Conservation (phyloP, 1,140 invertebrate species). For the Zelostemma sp. region DNA sequence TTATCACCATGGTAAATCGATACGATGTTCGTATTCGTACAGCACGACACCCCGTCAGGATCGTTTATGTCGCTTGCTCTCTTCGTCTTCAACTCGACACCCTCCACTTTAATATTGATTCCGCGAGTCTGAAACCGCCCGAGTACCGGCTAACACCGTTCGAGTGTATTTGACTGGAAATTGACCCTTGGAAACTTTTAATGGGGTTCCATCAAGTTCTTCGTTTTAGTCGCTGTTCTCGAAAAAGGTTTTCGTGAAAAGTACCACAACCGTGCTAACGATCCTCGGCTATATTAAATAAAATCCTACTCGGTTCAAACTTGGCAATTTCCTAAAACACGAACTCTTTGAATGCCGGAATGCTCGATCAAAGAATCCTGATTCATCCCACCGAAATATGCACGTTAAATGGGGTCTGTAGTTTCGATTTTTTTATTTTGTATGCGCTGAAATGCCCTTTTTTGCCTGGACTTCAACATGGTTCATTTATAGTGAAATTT, state of each 20-base stretch:
- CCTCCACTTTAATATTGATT: conserved; percentile 56
- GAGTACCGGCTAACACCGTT: conserved; percentile 42
- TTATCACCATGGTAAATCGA: not conserved
- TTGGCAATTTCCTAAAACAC: not conserved
- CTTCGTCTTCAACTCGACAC: not conserved
- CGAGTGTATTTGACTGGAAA: conserved; percentile 60
- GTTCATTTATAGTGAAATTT: too few species aligned
- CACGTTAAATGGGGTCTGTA: too few species aligned
- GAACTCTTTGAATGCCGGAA: not conserved
- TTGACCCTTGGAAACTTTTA: conserved; percentile 59
- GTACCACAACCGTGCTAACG: not conserved
- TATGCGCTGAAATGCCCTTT: too few species aligned
- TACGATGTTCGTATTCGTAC: not conserved
- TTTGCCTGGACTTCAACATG: too few species aligned
- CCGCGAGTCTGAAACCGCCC: conserved; percentile 37
- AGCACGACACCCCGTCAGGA: not conserved
- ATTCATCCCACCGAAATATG: too few species aligned
- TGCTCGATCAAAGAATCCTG: too few species aligned
- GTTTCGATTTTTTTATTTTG: too few species aligned
- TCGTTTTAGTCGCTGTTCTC: not conserved
- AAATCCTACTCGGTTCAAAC: not conserved
- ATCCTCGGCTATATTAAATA: not conserved
- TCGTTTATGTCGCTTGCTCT: not conserved
- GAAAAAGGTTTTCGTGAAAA: not conserved
- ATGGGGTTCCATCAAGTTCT: conserved; percentile 29